Base-by-base conservation (phyloP, 2,888 invertebrate genomes). In the Bellardia bayeri region DNA sequence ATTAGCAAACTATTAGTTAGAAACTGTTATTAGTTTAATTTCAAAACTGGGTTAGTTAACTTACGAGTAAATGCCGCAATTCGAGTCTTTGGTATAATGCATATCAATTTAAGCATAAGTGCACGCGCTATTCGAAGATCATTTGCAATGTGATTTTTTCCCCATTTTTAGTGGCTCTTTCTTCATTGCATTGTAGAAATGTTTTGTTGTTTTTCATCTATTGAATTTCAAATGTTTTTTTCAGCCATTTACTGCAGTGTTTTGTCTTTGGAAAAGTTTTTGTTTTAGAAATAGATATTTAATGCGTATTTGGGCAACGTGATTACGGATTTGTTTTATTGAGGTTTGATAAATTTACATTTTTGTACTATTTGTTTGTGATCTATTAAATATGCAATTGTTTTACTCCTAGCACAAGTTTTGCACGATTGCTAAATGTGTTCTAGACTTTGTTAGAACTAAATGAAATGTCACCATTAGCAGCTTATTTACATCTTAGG, bases 221-320 rank as follows among this genome's bases (percentile, higher is more conserved):
- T 80, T 74, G 79, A 79, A 85, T 80, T 80, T 45, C 42, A 63
- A 85, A 69, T 85, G 51, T 37, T 61, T 13, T 23, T 72, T 37
- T 14, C 51, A 72, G 33, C n/a, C 61, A 68, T 74, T 61, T 66
- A 54, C 42, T 74, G 42, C 0, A 56, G 23, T 42, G n/a, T 33
- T 56, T 71, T 79, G 63, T 56, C 33, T 45, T 61, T 68, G 54
- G 13, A 49, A 75, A 69, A 61, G 9, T 74, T 66, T 81, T 45
- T 23, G 54, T 49, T 78, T 56, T 42, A 30, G 30, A 76, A 61
- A 63, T n/a, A 56, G 7, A 3, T 40, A 45, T 23, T 79, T 56
- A 84, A 68, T 80, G 68, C 80, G 74, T 85, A 66, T 74, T 85
- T 68, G 61, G 66, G 11, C 79, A 85, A 84, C 84, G 84, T 85